A percentile compares a stretch with the other conserved stretches of the same genome.
Conservation (phyloP, 2,797 vertebrate species). For the Austrolebias charrua region DNA sequence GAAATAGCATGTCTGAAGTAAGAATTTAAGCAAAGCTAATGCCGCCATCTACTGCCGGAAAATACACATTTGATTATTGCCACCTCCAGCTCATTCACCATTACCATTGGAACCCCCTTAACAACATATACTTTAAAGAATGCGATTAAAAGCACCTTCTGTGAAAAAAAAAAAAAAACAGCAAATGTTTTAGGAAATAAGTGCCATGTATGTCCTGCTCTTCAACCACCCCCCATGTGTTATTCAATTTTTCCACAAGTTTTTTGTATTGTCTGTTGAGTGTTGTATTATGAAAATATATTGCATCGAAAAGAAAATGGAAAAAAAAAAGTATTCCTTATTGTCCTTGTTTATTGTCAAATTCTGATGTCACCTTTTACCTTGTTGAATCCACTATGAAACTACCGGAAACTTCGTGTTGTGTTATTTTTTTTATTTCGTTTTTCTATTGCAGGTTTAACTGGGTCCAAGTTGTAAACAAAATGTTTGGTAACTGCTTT, state of each 20-base stretch:
- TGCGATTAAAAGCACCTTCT: constrained; percentile 55
- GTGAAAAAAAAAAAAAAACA: constrained; percentile 19
- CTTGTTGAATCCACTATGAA: constrained; percentile 35
- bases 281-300: constrained; percentile 70
- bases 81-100: constrained; percentile 8
- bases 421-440: constrained; percentile 6
- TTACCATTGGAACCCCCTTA: constrained; percentile 22
- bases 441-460: constrained; percentile 49
- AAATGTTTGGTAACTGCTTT: constrained; percentile 70
- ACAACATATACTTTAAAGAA: constrained; percentile 15
- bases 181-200: constrained; percentile 32
- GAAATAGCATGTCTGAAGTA: constrained; percentile 10
- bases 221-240: constrained; percentile 38
- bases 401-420: constrained; percentile 25
- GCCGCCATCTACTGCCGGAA: constrained; percentile 59
- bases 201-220: constrained; percentile 50
- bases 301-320: constrained; percentile 41
- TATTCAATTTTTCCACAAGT: constrained; percentile 40
- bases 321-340: constrained; percentile 27
- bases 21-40: constrained; percentile 5
- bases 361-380: constrained; percentile 27
- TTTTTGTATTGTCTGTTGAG: constrained; percentile 49
- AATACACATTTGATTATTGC: background rate
- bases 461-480: constrained; percentile 67
- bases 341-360: constrained; percentile 33